Base-by-base conservation (phyloP, 2,888 invertebrate species). In the Rhingia campestris region DNA sequence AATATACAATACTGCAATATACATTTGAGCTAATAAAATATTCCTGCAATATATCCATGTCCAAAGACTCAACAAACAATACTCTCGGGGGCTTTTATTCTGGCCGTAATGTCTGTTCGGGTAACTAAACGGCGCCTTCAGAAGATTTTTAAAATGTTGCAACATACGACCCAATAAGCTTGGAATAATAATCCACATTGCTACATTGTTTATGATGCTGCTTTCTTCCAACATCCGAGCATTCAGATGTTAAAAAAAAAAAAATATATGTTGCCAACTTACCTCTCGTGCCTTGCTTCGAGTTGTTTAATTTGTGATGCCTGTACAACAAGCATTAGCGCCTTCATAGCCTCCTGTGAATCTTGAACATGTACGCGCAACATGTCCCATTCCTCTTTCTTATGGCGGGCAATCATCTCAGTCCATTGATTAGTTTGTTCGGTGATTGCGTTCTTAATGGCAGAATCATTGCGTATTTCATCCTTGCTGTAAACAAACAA, bases 351-450 rank as follows among this genome's bases (percentile, higher is more conserved):
- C 70, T 95, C 93, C 85, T 95, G 93, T 92, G 98, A 95, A 92
- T 99, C 98, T 89, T 98, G 95, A 12, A 97, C 92, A 88, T 97
- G 95, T 87, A 94, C 93, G 69, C 96, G 94, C 73, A 97, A 93
- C 91, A 97, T 93, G 79, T 95, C 95, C 94, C 96, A 96, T 90
- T 96, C 95, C 92, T 96, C 96, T 81, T 94, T 94, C 86, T 96
- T 94, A 87, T 97, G 98, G 47, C 95, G 93, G 82, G 95, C 95
- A 87, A 97, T 95, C 93, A 99, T 94, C 88, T 96, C 96, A 77
- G 97, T 96, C 99, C 99, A 99, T 88, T 99, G 97, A 10, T 94
- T 93, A 5, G 98, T 98, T 92, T 99, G 99, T 86, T 98, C 98
- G 45, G 94, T 94, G 35, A 99, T 98, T 66, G 98, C 93, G 88